Base-by-base conservation (phyloP, 2,888 invertebrate genomes). In the Anorthoa munda region DNA sequence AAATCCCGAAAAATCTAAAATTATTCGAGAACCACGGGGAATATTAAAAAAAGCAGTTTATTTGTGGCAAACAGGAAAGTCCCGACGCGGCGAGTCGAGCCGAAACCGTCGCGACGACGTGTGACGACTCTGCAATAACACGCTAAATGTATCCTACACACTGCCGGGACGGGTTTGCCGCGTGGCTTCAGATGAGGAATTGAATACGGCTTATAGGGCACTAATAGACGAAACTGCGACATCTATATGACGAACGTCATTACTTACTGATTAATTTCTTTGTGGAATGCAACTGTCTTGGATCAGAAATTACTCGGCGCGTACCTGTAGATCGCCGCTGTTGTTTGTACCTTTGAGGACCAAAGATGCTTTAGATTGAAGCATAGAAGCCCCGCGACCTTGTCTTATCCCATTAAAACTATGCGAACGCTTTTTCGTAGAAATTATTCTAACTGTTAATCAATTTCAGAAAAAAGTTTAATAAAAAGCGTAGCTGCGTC, bases 11-110 rank as follows among this genome's bases (percentile, higher is more conserved):
- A 75, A 66, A 73, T 83, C 18, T 69, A 77, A 77, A 58, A 79
- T 60, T 60, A 64, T 51, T 60, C 51, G 26, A 66, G 66, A 66
- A 71, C 72, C 68, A 55, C 18, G 13, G 63, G 53, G 79, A 83
- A 86, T 87, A 81, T 86, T 81, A 82, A 85, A 75, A 83, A 75
- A 77, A 70, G 45, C 58, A 66, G 77, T 79, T 78, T 86, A 77
- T 86, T 85, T 88, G 81, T 66, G 83, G 88, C 85, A 89, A 88
- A 89, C 89, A 89, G 87, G 86, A 86, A 86, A 86, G 85, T 81
- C 85, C 75, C 64, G 58, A 65, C 75, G 70, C 77, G 80, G 67
- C 73, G 72, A 72, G 63, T 50, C 76, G 74, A 68, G 81, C 61
- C 60, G 77, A 81, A 75, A 72, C 75, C 79, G 66, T 45, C 66